Conservation (phyloP, 1,140 invertebrate genomes). For the Chelonus insularis region DNA sequence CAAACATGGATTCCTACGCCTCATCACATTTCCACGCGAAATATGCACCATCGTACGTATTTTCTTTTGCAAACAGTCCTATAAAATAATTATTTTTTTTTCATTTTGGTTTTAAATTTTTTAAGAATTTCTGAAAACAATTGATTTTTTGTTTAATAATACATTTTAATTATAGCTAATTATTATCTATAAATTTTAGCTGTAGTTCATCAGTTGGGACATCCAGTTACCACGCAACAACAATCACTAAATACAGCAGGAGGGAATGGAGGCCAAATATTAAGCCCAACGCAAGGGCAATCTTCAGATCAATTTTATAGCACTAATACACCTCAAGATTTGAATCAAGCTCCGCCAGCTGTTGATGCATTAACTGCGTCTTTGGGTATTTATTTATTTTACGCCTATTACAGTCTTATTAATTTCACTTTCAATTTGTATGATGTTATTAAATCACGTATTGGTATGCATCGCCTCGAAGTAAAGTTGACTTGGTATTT, state of each 20-base stretch:
- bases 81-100: slow-evolving; percentile 11
- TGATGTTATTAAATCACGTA: too few relatives aligned
- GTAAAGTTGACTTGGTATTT: too few relatives aligned
- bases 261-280: slow-evolving; percentile 46
- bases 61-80: slow-evolving; percentile 27
- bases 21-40: slow-evolving; percentile 55
- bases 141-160: neutral
- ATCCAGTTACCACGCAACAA: slow-evolving; percentile 52
- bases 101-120: slow-evolving; percentile 19
- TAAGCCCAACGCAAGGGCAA: slow-evolving; percentile 51
- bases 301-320: slow-evolving; percentile 51
- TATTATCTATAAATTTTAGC: slow-evolving; percentile 51
- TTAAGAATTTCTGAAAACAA: neutral
- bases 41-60: slow-evolving; percentile 59
- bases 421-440: too few relatives aligned
- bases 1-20: slow-evolving; percentile 58
- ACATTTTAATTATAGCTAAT: too few relatives aligned
- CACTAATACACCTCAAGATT: slow-evolving; percentile 53
- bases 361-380: slow-evolving; percentile 51
- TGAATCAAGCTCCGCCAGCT: slow-evolving; percentile 50
- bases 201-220: slow-evolving; percentile 55
- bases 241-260: slow-evolving; percentile 46
- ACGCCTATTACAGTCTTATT: too few relatives aligned
- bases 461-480: too few relatives aligned
- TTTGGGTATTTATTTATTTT: slow-evolving; percentile 49